Evolutionary conservation across 2,113 vertebrate species (phyloP), one percentile per base, ranked within the genome.

Genomic region (Myrmophylax atrothorax): DNA sequence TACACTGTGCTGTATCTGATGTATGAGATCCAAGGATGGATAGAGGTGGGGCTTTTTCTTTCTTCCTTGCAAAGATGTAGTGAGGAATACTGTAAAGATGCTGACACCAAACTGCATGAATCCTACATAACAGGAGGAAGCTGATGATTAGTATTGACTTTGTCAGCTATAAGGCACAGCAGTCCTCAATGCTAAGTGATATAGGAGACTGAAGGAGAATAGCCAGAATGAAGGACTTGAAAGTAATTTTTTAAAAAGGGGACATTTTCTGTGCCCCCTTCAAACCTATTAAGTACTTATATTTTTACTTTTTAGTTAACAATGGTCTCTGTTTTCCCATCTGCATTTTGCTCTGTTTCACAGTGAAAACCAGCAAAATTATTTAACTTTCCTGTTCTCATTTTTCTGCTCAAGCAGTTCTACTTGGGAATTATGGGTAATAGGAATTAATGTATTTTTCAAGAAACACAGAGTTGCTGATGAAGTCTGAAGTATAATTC

Each of bases 401-500:
- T 49, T 70, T 89, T 84, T 92, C 82, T 80, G 31, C 31, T 83
- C 22, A 77, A 86, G 37, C 18, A 81, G 38, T 83, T 87, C 59
- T 49, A 10, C 46, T 33, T 74, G 7, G 10, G 66, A 93, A 47
- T 56, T 70, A 37, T 1, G 0, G 33, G 25, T 26, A 84, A 66
- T 9, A 82, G 55, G n/a, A 96, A 84, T 77, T 59, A 9, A 28
- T 46, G 42, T 42, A 29, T 77, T 94, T 92, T 89, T 88, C 33
- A 90, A 86, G 52, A 86, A 84, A 88, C 1, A 6, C 47, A 60
- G 63, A 76, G 55, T 29, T 93, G 60, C 63, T 80, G 52, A 35
- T 90, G 38, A 88, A 77, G 52, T 66, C 56, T 90, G 79, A 93
- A 96, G 87, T 69, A 59, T 20, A 90, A 75, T 78, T 84, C 67